Conservation (phyloP, 2,888 invertebrate species). For the Cactoblastis cactorum region DNA sequence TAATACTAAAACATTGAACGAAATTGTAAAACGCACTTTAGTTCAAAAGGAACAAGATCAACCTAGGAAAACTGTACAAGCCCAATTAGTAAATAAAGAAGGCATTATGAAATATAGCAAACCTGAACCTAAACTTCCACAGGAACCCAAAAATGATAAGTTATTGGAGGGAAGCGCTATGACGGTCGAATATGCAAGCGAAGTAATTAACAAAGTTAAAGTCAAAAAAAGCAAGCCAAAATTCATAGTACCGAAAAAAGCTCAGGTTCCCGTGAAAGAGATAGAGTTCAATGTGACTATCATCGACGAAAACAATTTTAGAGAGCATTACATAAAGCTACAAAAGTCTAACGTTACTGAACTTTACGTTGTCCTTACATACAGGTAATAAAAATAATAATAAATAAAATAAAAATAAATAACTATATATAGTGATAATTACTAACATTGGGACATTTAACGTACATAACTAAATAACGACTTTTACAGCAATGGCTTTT, state of each 20-base stretch:
- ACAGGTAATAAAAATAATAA: slow-evolving; percentile 41
- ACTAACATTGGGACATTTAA: no score
- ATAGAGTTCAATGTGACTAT: slow-evolving; percentile 34
- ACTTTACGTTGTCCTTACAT: slow-evolving; percentile 37
- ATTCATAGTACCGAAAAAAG: slow-evolving; percentile 54
- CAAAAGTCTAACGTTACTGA: slow-evolving; percentile 25
- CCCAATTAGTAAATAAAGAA: slow-evolving; percentile 54
- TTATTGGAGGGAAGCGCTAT: background rate
- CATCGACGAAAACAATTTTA: slow-evolving; percentile 32
- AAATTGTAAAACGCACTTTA: slow-evolving; percentile 1
- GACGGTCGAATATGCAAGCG: slow-evolving; percentile 3
- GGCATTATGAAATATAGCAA: slow-evolving; percentile 63
- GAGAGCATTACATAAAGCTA: slow-evolving; percentile 12
- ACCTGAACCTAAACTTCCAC: slow-evolving; percentile 40
- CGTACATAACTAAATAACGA: slow-evolving; percentile 1
- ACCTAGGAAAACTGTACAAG: slow-evolving; percentile 46
- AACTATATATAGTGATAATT: no score
- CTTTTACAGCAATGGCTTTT: slow-evolving; percentile 56
- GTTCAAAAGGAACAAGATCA: background rate
- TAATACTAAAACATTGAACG: slow-evolving; percentile 1
- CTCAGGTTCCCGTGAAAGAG: slow-evolving; percentile 49
- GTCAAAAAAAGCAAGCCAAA: slow-evolving; percentile 44
- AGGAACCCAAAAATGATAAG: slow-evolving; percentile 15
- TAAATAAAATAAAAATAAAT: no score
- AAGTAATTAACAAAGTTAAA: slow-evolving; percentile 22